Conservation (phyloP, 1,140 invertebrate species). For the Grapholita molesta region DNA sequence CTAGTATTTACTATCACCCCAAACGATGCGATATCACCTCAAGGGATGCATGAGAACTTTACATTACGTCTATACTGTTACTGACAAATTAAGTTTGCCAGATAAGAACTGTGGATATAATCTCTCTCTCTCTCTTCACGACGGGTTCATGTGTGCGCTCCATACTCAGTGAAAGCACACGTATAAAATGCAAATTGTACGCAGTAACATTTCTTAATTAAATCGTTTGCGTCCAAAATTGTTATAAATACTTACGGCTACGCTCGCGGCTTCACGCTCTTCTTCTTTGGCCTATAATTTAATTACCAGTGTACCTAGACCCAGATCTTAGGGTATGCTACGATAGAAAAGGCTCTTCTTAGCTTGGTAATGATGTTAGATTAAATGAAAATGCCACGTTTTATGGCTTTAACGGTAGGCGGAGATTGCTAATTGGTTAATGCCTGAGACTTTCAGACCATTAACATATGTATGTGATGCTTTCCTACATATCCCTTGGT, state of each 20-base stretch:
- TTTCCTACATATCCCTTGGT: not conserved
- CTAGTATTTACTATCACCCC: no score
- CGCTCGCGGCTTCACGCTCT: constrained; percentile 38
- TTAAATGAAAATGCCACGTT: not conserved
- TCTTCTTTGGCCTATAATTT: constrained; percentile 31
- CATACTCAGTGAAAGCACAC: constrained; percentile 24
- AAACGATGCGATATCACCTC: no score
- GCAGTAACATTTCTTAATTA: constrained; percentile 36
- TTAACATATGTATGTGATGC: constrained; percentile 3
- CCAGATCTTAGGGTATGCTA: not conserved
- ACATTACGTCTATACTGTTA: no score
- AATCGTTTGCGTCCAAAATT: constrained; percentile 33
- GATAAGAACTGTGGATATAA: not conserved
- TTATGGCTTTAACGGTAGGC: constrained; percentile 9
- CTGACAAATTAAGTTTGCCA: no score
- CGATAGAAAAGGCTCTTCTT: not conserved
- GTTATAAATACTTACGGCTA: not conserved
- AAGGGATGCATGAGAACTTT: no score
- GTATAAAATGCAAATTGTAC: constrained; percentile 29
- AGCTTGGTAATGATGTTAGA: constrained; percentile 1
- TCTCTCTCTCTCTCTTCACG: not conserved
- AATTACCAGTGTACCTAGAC: constrained; percentile 7
- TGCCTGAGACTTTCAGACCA: not conserved
- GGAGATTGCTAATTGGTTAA: not conserved
- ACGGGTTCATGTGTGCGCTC: not conserved